Evolutionary conservation across 2,113 vertebrate genomes (phyloP).

Genomic region (Elgaria multicarinata): DNA sequence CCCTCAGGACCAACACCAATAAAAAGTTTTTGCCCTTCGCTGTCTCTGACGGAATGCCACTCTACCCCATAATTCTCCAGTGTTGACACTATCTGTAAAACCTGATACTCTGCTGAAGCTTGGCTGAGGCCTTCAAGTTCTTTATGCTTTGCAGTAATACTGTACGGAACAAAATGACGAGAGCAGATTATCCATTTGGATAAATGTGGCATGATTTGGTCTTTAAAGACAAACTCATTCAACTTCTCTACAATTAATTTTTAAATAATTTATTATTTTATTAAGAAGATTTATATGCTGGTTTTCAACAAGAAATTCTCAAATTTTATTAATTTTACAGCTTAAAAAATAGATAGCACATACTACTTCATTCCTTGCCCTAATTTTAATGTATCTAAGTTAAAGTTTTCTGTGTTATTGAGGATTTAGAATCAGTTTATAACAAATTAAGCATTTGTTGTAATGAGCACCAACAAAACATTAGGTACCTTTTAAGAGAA

Average conservation of each 20-base stretch:
- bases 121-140: conserved; percentile 88
- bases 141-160: conserved; percentile 91
- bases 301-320: not conserved
- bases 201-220: not conserved
- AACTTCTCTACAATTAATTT: not conserved
- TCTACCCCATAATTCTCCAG: conserved; percentile 96
- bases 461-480: not conserved
- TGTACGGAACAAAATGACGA: conserved; percentile 62
- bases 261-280: not conserved
- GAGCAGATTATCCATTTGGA: conserved; percentile 27
- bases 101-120: conserved; percentile 91
- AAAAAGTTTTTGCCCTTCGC: conserved; percentile 87
- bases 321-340: not conserved
- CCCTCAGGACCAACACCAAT: conserved; percentile 96
- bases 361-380: not conserved
- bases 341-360: not conserved
- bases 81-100: conserved; percentile 90
- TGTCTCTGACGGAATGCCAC: conserved; percentile 94
- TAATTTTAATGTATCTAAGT: not conserved
- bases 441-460: not conserved
- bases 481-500: not conserved
- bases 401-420: not conserved
- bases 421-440: not conserved
- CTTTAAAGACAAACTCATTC: conserved; percentile 22
- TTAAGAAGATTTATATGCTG: not conserved